A percentile compares a stretch with the other conserved stretches of the same genome.
Evolutionary conservation across 2,113 vertebrate genomes (phyloP).

Genomic region (Pyrgilauda ruficollis): DNA sequence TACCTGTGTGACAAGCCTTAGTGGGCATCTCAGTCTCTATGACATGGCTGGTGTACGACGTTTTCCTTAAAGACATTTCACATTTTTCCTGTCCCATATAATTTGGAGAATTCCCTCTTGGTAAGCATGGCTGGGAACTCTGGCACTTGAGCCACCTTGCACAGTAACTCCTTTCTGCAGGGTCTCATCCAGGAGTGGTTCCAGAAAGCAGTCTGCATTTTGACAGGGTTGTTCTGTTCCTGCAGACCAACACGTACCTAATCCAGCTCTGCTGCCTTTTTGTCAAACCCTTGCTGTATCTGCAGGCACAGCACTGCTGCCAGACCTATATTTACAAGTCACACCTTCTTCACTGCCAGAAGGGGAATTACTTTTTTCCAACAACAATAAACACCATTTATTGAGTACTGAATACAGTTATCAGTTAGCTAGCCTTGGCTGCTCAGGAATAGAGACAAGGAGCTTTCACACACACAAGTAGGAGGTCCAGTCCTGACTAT

Average conservation of each 20-base stretch:
- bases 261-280: neutral
- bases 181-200: neutral
- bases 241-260: accelerated
- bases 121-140: neutral
- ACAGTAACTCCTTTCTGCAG: neutral
- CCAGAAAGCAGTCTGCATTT: neutral
- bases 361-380: slow-evolving; percentile 9
- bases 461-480: neutral
- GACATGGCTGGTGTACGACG: accelerated
- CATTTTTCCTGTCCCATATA: neutral
- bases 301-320: neutral
- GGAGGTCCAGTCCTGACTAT: neutral
- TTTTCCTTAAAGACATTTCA: neutral
- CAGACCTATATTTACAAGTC: slow-evolving; percentile 33
- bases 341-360: slow-evolving; percentile 5
- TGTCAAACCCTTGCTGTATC: neutral
- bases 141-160: neutral
- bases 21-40: neutral
- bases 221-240: neutral
- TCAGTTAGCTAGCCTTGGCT: neutral
- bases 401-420: neutral
- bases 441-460: neutral
- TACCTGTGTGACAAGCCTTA: neutral
- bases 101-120: neutral
- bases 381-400: slow-evolving; percentile 11